phyloP scores from a whole-genome alignment of 1,140 invertebrate species.

The Phymastichus coffea region DNA sequence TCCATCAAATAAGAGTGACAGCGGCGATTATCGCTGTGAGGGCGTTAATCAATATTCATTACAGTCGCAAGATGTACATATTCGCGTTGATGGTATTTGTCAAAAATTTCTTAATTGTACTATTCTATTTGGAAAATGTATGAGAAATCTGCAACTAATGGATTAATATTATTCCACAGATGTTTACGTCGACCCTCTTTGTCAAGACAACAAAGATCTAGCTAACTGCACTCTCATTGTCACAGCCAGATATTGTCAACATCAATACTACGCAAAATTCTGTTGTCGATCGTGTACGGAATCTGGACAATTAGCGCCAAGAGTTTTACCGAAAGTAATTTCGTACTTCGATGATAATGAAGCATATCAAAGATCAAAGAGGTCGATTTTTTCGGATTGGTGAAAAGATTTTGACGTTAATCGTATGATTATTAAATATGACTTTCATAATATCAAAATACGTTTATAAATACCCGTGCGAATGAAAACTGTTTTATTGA shows the following conservation, averaged over 20 bases:
- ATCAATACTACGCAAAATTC: slow-evolving; percentile 88
- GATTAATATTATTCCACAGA: slow-evolving; percentile 56
- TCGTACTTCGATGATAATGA: neutral
- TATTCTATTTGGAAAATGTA: no score
- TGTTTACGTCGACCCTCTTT: slow-evolving; percentile 72
- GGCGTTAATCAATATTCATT: slow-evolving; percentile 71
- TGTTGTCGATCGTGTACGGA: slow-evolving; percentile 89
- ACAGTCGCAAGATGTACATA: slow-evolving; percentile 61
- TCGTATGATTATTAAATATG: no score
- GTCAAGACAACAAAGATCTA: slow-evolving; percentile 85
- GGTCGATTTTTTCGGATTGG: slow-evolving; percentile 36
- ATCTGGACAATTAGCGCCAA: slow-evolving; percentile 69
- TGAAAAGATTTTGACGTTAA: slow-evolving; percentile 12
- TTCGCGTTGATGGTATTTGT: slow-evolving; percentile 69
- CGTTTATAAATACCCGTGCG: no score
- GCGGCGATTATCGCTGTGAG: slow-evolving; percentile 77
- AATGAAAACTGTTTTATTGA: no score
- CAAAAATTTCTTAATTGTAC: no score
- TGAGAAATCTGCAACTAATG: no score
- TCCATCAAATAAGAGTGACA: slow-evolving; percentile 65
- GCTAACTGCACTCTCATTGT: slow-evolving; percentile 88
- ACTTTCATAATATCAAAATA: no score
- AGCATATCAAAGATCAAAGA: slow-evolving; percentile 39
- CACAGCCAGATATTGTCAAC: slow-evolving; percentile 75
- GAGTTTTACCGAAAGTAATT: slow-evolving; percentile 46